A percentile compares a stretch with the other conserved stretches of the same genome.
phyloP scores from a whole-genome alignment of 2,113 vertebrate genomes.

The Tragulus kanchil region DNA sequence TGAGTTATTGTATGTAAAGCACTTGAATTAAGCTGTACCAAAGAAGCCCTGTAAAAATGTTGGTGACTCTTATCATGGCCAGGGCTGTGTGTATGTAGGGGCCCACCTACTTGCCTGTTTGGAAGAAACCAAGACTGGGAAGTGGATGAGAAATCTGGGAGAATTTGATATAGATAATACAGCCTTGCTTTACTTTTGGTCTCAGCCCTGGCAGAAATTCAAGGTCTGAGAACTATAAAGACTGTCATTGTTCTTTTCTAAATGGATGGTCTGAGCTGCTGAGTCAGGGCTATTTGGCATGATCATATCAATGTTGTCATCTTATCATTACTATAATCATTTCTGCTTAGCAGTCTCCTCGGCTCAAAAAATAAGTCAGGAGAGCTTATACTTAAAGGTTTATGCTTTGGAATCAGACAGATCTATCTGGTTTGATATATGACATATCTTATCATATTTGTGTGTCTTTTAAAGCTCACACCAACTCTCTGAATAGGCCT shows the following conservation, averaged over 20 bases:
- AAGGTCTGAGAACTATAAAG: conserved; percentile 1
- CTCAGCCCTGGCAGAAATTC: conserved; percentile 33
- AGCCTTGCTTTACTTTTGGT: conserved; percentile 10
- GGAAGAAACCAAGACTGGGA: conserved; percentile 18
- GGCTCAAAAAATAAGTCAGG: neutral
- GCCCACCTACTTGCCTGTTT: neutral
- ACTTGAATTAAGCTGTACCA: neutral
- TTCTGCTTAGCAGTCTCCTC: conserved; percentile 33
- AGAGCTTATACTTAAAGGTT: neutral
- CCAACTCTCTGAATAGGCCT: neutral
- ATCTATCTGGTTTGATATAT: neutral
- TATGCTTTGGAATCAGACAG: neutral
- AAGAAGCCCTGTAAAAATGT: neutral
- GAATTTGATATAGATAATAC: neutral
- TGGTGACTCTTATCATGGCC: neutral
- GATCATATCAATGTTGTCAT: neutral
- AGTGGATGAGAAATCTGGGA: neutral
- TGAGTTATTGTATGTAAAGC: neutral
- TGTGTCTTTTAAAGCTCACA: neutral
- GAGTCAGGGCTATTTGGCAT: conserved; percentile 27
- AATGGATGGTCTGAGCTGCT: neutral
- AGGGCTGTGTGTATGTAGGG: neutral
- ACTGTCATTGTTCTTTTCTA: neutral
- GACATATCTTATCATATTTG: neutral
- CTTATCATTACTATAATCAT: neutral